phyloP scores from a whole-genome alignment of 2,888 invertebrate genomes.

The Orchesella flavescens region DNA sequence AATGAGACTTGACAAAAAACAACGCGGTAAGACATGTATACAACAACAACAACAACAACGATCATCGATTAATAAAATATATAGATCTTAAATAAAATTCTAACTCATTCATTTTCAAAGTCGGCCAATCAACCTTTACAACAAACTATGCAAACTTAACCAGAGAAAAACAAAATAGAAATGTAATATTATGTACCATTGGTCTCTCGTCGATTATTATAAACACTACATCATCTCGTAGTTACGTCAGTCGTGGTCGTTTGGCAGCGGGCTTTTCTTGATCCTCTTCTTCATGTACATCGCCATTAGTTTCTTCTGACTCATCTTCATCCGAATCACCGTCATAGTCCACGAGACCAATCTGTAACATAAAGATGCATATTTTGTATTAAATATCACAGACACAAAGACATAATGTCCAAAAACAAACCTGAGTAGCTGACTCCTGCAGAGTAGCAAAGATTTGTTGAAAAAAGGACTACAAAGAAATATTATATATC shows the following conservation, averaged over 20 bases:
- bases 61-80: slow-evolving; percentile 53
- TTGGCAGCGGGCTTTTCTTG: slow-evolving; percentile 80
- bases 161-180: slow-evolving; percentile 53
- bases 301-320: slow-evolving; percentile 65
- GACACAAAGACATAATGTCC: slow-evolving; percentile 38
- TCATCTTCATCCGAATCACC: slow-evolving; percentile 91
- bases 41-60: slow-evolving; percentile 49
- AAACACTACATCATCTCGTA: slow-evolving; percentile 51
- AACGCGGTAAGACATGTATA: slow-evolving; percentile 49
- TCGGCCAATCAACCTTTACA: slow-evolving; percentile 19
- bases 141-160: slow-evolving; percentile 35
- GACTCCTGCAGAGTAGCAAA: slow-evolving; percentile 72
- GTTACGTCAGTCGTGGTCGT: slow-evolving; percentile 84
- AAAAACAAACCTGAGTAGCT: slow-evolving; percentile 72
- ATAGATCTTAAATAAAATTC: slow-evolving; percentile 45
- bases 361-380: slow-evolving; percentile 75
- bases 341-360: slow-evolving; percentile 95
- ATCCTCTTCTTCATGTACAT: slow-evolving; percentile 56
- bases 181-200: slow-evolving; percentile 55
- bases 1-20: slow-evolving; percentile 14
- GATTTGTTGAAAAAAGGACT: slow-evolving; percentile 72
- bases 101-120: not conserved
- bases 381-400: slow-evolving; percentile 59
- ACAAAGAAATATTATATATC: slow-evolving; percentile 66
- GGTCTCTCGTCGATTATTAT: slow-evolving; percentile 55